Evolutionary conservation across 2,888 invertebrate genomes (phyloP).

Genomic region (Terebella lapidaria): DNA sequence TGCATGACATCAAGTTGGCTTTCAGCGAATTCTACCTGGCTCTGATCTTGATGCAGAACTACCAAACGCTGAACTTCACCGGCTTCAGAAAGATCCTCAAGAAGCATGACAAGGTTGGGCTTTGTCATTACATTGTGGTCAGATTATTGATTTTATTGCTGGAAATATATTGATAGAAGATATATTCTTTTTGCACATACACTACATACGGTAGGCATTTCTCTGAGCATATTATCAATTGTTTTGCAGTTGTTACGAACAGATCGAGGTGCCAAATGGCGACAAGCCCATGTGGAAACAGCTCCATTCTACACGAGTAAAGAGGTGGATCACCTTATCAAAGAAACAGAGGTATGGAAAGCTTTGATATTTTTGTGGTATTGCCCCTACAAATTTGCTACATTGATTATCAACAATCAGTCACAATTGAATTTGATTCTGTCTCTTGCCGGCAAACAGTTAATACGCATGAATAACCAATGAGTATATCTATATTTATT

Average conservation of each 20-base stretch:
- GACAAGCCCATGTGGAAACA: conserved; percentile 83
- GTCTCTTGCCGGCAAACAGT: too few species aligned
- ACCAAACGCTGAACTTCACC: conserved; percentile 95
- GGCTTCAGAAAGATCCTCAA: conserved; percentile 98
- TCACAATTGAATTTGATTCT: too few species aligned
- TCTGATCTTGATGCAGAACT: conserved; percentile 92
- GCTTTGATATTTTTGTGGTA: too few species aligned
- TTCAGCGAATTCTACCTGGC: conserved; percentile 98
- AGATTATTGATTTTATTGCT: too few species aligned
- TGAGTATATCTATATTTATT: too few species aligned
- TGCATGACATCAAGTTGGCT: conserved; percentile 87
- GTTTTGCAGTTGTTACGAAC: conserved; percentile 59
- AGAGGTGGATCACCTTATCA: conserved; percentile 91
- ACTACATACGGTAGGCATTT: not conserved
- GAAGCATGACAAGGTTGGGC: conserved; percentile 90
- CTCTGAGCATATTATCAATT: not conserved
- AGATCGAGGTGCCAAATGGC: conserved; percentile 84
- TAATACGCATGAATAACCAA: too few species aligned
- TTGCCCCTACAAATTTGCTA: too few species aligned
- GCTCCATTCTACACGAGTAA: conserved; percentile 95
- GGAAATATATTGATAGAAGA: not conserved
- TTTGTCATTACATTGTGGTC: not conserved
- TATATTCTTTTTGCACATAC: not conserved
- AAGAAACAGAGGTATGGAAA: conserved; percentile 77
- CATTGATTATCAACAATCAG: too few species aligned